These are phyloP conservation scores for Barypeithes pellucidus DNA, from an alignment of 2,888 invertebrate genomes.

Conservation along the genomic window DNA sequence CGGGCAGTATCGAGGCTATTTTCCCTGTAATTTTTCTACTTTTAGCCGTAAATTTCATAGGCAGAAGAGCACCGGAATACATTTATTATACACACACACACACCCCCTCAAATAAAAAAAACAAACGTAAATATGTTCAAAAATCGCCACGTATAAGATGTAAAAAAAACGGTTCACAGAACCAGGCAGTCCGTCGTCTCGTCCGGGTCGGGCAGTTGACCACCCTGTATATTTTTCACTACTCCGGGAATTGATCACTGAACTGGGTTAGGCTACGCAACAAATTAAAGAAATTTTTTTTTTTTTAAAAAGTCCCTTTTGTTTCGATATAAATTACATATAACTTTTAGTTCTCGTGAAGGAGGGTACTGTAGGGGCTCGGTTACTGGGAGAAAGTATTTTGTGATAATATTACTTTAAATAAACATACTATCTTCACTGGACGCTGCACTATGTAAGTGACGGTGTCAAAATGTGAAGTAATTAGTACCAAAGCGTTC, in stretches of 20 bases:
- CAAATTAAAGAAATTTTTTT: constrained; percentile 59
- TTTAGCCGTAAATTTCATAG: not conserved
- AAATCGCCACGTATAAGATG: constrained; percentile 56
- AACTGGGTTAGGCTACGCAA: constrained; percentile 63
- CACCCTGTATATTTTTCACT: constrained; percentile 65
- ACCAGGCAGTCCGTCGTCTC: constrained; percentile 68
- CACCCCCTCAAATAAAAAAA: too few species aligned
- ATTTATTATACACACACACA: too few species aligned
- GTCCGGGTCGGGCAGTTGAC: constrained; percentile 67
- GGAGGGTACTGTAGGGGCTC: constrained; percentile 48
- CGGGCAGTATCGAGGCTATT: not conserved
- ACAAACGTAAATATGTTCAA: constrained; percentile 20
- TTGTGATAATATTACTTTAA: not conserved
- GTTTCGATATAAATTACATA: constrained; percentile 10
- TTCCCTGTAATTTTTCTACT: not conserved
- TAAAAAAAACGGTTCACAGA: constrained; percentile 67
- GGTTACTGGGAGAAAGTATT: constrained; percentile 5
- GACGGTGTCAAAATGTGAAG: not conserved
- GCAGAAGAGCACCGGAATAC: not conserved
- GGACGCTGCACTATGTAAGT: not conserved
- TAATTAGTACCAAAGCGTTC: not conserved
- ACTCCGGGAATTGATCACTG: constrained; percentile 46
- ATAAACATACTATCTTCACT: not conserved
- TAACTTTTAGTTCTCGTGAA: constrained; percentile 47
- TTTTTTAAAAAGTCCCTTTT: constrained; percentile 55